A percentile compares a stretch with the other conserved stretches of the same genome.
Evolutionary conservation across 2,113 vertebrate genomes (phyloP).

Genomic region (Dinomys branickii): DNA sequence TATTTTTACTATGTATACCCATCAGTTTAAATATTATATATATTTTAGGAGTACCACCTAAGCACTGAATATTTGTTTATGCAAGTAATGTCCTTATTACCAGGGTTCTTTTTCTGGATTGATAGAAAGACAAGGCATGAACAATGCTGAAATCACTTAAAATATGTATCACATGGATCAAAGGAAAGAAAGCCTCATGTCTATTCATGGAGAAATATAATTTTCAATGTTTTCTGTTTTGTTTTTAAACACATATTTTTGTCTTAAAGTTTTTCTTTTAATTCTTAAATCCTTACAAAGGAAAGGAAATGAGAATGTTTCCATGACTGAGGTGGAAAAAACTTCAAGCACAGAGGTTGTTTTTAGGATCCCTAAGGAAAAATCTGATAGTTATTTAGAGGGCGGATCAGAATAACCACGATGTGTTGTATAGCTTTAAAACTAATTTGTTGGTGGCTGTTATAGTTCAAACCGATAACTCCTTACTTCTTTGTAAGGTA

Average conservation of each 20-base stretch:
- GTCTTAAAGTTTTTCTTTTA: not conserved
- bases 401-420: slow-evolving; percentile 51
- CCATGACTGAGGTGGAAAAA: slow-evolving; percentile 58
- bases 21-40: not conserved
- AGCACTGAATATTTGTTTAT: not conserved
- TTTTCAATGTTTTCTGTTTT: not conserved
- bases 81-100: not conserved
- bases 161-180: not conserved
- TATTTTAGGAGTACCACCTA: not conserved
- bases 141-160: not conserved
- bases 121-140: not conserved
- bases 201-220: slow-evolving; percentile 22
- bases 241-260: not conserved
- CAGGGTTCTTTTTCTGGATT: not conserved
- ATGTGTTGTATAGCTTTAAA: slow-evolving; percentile 73
- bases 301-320: slow-evolving; percentile 37
- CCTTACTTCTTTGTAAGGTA: slow-evolving; percentile 59
- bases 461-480: slow-evolving; percentile 54
- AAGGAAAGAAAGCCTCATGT: not conserved
- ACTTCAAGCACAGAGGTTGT: slow-evolving; percentile 67
- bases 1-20: not conserved
- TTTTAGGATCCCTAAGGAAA: slow-evolving; percentile 66
- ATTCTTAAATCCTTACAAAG: not conserved
- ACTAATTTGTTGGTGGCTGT: slow-evolving; percentile 75
- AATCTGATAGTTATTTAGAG: slow-evolving; percentile 68